Evolutionary conservation across 2,797 vertebrate genomes (phyloP), one percentile per base, ranked within the genome.

Genomic region (Centropyge bicolor): DNA sequence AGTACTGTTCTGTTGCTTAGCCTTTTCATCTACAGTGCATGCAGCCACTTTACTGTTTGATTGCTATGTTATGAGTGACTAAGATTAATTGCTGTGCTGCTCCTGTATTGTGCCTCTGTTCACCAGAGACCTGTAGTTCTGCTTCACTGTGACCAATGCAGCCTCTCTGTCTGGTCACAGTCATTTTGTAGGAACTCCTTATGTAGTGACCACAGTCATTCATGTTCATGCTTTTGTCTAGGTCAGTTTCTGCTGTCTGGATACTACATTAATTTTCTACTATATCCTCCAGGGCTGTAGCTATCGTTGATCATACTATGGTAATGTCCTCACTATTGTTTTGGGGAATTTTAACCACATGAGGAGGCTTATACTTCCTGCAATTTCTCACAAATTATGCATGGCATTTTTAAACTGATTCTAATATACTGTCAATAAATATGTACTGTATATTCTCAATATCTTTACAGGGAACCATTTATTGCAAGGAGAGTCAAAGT

Each of bases 11-110:
- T 72, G 55, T 66, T 51, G 56, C 41, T 46, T 22, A 60, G 22
- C 49, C 59, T 70, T 78, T 67, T 38, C 66, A 48, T 66, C 76
- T 48, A 22, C 61, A 36, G 56, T 20, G 40, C 49, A 59, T 13
- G 41, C 54, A 59, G 48, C 72, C 68, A 36, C 45, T 66, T 64
- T 31, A 38, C 22, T n/a, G 43, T 59, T 80, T 55, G n/a, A 35
- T 51, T 76, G 62, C 19, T 63, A 46, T 59, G 61, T 79, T 74
- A 71, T 36, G 55, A 35, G 13, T 52, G 69, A 76, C 56, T 43
- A 27, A 70, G 78, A 85, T 76, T 54, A 62, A 85, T 79, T 40
- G 24, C 51, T 52, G 41, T 36, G 45, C 43, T 54, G 36, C n/a
- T 41, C 62, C 78, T 46, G 56, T 20, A 11, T 62, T 57, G 20